Evolutionary conservation across 1,140 invertebrate species (phyloP).

Genomic region (Monomorium pharaonis): DNA sequence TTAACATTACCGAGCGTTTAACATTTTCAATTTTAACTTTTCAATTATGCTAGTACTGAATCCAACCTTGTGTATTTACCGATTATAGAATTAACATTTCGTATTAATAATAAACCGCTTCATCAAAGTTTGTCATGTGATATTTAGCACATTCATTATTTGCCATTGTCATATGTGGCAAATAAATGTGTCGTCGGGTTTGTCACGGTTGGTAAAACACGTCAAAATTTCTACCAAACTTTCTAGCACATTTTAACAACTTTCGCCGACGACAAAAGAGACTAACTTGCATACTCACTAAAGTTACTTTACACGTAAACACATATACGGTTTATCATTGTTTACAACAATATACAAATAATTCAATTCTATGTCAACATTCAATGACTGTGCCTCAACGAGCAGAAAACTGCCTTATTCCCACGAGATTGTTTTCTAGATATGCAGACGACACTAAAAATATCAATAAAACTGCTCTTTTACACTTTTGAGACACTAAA

Average conservation of each 20-base stretch:
- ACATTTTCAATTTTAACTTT: neutral
- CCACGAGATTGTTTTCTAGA: neutral
- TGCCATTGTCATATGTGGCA: neutral
- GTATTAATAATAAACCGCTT: conserved; percentile 22
- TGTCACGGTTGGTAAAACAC: neutral
- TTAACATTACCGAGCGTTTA: neutral
- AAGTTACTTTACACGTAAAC: neutral
- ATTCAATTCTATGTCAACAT: neutral
- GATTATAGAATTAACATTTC: conserved; percentile 5
- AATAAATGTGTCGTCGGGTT: neutral
- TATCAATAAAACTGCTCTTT: neutral
- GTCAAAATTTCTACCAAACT: conserved; percentile 18
- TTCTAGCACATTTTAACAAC: neutral
- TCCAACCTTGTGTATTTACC: neutral
- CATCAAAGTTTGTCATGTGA: conserved; percentile 6
- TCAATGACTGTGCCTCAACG: neutral
- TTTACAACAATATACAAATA: neutral
- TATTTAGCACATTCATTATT: conserved; percentile 28
- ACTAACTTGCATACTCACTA: neutral
- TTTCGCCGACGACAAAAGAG: neutral
- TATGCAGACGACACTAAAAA: neutral
- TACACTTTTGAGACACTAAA: neutral
- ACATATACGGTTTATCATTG: neutral
- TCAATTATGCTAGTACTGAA: neutral
- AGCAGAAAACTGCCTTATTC: neutral